These are phyloP conservation scores for Caenorhabditis sp. DNA, from an alignment of 2,888 invertebrate genomes.

Conservation along the genomic window DNA sequence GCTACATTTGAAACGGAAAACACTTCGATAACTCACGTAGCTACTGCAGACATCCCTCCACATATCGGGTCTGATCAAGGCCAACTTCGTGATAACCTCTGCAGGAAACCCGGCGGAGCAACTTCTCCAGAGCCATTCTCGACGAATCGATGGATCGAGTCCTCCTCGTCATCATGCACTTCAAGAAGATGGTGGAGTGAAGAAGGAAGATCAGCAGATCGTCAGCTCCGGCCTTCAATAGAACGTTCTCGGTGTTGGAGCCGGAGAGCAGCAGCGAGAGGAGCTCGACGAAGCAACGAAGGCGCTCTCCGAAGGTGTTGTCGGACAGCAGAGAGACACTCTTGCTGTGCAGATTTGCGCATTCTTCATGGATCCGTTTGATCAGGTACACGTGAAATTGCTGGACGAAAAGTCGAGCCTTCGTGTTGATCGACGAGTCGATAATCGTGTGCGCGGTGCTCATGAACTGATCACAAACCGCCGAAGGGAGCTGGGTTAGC, in stretches of 20 bases:
- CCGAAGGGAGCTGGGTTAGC: constrained; percentile 14
- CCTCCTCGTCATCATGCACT: constrained; percentile 51
- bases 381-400: constrained; percentile 69
- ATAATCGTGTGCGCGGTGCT: constrained; percentile 59
- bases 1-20: too few species aligned
- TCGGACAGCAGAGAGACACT: constrained; percentile 25
- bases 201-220: constrained; percentile 68
- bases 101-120: constrained; percentile 58
- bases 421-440: constrained; percentile 51
- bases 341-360: constrained; percentile 34
- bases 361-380: constrained; percentile 56
- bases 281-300: constrained; percentile 60
- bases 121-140: constrained; percentile 60
- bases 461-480: constrained; percentile 69
- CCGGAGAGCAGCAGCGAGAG: constrained; percentile 63
- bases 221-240: constrained; percentile 68
- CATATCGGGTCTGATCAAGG: too few species aligned
- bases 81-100: too few species aligned
- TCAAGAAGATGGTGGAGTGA: constrained; percentile 69
- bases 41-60: too few species aligned
- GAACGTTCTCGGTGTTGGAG: constrained; percentile 59
- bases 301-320: constrained; percentile 50
- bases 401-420: constrained; percentile 65
- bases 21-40: too few species aligned
- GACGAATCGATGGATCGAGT: constrained; percentile 64